Conservation (phyloP, 1,140 invertebrate species). For the Euglossa dilemma region DNA sequence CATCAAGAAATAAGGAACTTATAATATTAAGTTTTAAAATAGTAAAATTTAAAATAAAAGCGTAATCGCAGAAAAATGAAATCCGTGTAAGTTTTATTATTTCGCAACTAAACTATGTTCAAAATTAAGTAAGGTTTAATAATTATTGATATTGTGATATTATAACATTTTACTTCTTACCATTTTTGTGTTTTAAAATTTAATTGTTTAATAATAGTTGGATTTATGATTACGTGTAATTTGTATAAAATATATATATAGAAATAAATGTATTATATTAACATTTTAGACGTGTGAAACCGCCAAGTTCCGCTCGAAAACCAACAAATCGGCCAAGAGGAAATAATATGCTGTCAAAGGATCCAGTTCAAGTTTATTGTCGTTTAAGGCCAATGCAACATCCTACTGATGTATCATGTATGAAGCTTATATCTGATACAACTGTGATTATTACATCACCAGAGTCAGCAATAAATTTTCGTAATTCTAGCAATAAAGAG, state of each 20-base stretch:
- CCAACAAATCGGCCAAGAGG: conserved; percentile 62
- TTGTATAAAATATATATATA: neutral
- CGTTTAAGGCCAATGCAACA: conserved; percentile 89
- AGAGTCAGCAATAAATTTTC: conserved; percentile 85
- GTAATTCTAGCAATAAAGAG: conserved; percentile 85
- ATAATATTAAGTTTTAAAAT: neutral
- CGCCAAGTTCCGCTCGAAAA: conserved; percentile 73
- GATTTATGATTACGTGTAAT: neutral
- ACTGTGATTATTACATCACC: conserved; percentile 87
- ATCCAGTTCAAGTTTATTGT: conserved; percentile 94
- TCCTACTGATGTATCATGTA: conserved; percentile 86
- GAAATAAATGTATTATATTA: conserved; percentile 10
- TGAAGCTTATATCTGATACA: conserved; percentile 88
- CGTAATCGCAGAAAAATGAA: conserved; percentile 57
- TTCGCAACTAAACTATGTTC: neutral
- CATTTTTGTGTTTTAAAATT: neutral
- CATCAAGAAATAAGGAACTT: neutral
- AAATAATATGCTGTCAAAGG: conserved; percentile 76
- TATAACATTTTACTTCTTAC: neutral
- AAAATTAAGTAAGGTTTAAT: neutral
- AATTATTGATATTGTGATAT: neutral
- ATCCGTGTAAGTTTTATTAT: conserved; percentile 62
- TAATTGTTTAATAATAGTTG: neutral
- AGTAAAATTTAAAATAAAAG: neutral
- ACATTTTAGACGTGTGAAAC: conserved; percentile 74